Conservation (phyloP, 2,797 vertebrate genomes). For the Anas acuta region DNA sequence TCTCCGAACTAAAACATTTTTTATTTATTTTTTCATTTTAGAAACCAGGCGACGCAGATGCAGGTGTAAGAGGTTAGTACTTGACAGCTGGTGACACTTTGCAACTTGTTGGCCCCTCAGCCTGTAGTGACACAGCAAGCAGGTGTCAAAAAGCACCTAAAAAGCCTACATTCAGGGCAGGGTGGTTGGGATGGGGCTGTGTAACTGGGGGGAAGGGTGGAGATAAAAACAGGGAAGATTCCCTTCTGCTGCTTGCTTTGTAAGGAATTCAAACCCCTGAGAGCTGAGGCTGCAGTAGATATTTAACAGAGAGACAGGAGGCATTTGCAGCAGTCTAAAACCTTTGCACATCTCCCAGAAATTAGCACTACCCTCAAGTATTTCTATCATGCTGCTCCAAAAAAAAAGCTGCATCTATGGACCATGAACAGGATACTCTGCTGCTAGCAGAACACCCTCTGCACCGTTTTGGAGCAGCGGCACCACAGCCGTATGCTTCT, state of each 20-base stretch:
- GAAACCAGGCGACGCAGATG: conserved; percentile 24
- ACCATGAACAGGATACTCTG: background rate
- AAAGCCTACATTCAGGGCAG: background rate
- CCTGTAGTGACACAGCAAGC: background rate
- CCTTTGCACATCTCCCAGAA: fast-evolving
- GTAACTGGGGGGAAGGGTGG: background rate
- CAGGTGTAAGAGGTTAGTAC: conserved; percentile 61
- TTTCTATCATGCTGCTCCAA: fast-evolving
- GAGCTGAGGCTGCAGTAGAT: background rate
- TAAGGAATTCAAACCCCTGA: background rate
- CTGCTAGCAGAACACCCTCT: background rate
- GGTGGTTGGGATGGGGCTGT: background rate
- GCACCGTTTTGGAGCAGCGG: background rate
- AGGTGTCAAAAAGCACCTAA: background rate
- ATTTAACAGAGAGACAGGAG: background rate
- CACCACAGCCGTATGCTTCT: background rate
- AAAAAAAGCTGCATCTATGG: background rate
- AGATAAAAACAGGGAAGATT: fast-evolving
- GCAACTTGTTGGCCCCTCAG: background rate
- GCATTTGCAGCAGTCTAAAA: background rate
- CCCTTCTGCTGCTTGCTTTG: background rate
- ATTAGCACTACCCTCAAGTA: fast-evolving
- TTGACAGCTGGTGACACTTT: background rate
- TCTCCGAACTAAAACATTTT: background rate
- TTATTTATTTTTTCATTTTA: background rate